Evolutionary conservation across 2,797 vertebrate genomes (phyloP).

Genomic region (Diplodus sargus): DNA sequence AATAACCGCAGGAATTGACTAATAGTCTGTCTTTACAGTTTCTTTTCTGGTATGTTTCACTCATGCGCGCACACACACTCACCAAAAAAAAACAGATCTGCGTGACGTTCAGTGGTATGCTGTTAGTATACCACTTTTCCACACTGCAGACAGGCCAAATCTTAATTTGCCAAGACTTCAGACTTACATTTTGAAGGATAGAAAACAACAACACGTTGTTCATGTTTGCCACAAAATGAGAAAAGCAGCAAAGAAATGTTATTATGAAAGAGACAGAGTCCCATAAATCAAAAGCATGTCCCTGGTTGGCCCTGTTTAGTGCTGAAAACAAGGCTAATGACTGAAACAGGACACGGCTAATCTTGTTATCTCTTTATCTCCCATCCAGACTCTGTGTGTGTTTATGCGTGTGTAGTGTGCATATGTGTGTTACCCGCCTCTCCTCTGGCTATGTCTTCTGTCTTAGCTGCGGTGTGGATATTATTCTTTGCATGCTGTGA

Average conservation of each 20-base stretch:
- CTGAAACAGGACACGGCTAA: slow-evolving; percentile 79
- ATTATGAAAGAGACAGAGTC: slow-evolving; percentile 31
- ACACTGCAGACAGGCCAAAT: slow-evolving; percentile 9
- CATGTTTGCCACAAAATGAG: slow-evolving; percentile 16
- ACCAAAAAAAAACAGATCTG: slow-evolving; percentile 6
- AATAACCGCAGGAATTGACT: slow-evolving; percentile 41
- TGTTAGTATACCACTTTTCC: slow-evolving; percentile 34
- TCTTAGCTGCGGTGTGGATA: slow-evolving; percentile 28
- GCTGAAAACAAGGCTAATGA: slow-evolving; percentile 73
- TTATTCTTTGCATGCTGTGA: slow-evolving; percentile 40
- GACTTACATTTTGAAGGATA: slow-evolving; percentile 5
- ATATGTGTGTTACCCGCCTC: slow-evolving; percentile 16
- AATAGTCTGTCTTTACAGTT: slow-evolving; percentile 16
- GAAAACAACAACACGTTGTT: slow-evolving; percentile 15
- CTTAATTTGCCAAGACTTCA: not conserved
- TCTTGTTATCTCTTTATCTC: slow-evolving; percentile 77
- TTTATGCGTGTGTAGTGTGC: slow-evolving; percentile 13
- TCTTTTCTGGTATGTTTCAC: slow-evolving; percentile 16
- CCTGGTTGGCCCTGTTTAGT: slow-evolving; percentile 55
- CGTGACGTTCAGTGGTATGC: slow-evolving; percentile 17
- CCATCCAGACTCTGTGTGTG: slow-evolving; percentile 46
- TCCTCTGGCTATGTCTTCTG: slow-evolving; percentile 24
- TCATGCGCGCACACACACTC: not conserved
- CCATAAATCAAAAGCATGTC: slow-evolving; percentile 56
- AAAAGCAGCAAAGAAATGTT: slow-evolving; percentile 42